A percentile compares a stretch with the other conserved stretches of the same genome.
These are phyloP conservation scores for Tolmerus cingulatus DNA, from an alignment of 2,888 invertebrate species.

Conservation along the genomic window DNA sequence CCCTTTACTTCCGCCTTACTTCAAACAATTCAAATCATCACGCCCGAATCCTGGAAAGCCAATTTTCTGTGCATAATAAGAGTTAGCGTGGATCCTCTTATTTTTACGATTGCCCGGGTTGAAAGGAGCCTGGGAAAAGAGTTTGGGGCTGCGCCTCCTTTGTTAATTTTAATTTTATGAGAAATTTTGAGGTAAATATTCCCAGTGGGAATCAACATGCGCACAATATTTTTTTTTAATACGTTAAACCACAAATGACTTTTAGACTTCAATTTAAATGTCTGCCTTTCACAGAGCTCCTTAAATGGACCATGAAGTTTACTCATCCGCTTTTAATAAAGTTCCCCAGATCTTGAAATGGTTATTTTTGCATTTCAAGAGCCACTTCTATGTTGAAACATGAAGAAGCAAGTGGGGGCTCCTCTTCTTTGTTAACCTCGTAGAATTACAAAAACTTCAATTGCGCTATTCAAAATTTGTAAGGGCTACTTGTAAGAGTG, in stretches of 20 bases:
- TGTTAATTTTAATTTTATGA: neutral
- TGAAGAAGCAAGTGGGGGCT: neutral
- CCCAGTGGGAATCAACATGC: neutral
- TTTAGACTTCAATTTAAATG: neutral
- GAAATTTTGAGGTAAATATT: neutral
- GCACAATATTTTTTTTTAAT: neutral
- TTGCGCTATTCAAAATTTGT: neutral
- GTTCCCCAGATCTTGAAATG: neutral
- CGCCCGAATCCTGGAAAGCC: neutral
- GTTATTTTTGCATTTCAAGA: neutral
- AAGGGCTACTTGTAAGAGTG: neutral
- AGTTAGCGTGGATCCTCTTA: neutral
- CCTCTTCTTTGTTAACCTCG: neutral
- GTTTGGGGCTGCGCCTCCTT: neutral
- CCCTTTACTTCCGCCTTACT: neutral
- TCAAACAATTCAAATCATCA: neutral
- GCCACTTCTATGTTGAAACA: neutral
- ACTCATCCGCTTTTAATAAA: neutral
- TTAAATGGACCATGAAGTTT: neutral
- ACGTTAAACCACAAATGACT: neutral
- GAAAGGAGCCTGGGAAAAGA: neutral
- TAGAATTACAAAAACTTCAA: neutral
- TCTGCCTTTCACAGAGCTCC: neutral
- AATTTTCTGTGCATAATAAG: neutral
- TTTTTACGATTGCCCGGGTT: neutral